Evolutionary conservation across 2,113 vertebrate species (phyloP).

Genomic region (Atlantisia rogersi): DNA sequence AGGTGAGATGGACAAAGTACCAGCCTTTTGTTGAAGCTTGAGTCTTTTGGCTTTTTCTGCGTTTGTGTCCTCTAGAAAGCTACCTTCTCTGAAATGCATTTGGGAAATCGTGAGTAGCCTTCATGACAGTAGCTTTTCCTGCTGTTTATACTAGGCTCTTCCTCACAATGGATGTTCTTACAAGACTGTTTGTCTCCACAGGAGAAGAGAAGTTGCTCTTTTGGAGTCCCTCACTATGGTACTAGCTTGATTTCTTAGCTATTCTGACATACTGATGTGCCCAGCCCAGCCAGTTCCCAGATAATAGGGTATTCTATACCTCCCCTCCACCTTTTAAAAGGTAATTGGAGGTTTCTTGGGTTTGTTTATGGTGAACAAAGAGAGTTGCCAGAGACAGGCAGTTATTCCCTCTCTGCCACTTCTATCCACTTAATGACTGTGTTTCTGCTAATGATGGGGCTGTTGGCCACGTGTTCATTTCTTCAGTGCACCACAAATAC

Average conservation of each 20-base stretch:
- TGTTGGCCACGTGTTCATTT: background rate
- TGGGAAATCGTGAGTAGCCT: background rate
- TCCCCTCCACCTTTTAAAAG: background rate
- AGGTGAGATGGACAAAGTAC: background rate
- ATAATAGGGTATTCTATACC: background rate
- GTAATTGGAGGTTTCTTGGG: background rate
- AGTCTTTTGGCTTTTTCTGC: background rate
- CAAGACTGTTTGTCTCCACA: background rate
- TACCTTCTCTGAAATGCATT: background rate
- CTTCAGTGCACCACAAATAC: background rate
- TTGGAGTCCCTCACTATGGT: background rate
- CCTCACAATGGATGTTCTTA: background rate
- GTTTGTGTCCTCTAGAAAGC: background rate
- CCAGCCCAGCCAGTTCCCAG: background rate
- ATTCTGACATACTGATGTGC: background rate
- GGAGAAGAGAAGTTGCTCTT: background rate
- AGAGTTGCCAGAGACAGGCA: background rate
- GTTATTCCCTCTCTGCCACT: background rate
- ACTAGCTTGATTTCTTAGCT: background rate
- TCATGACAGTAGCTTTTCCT: background rate
- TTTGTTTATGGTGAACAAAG: background rate
- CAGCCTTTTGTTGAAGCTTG: background rate
- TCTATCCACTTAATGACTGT: background rate
- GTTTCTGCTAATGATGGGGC: background rate
- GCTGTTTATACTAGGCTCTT: background rate